These are phyloP conservation scores for Urophycis tenuis DNA, from an alignment of 2,797 vertebrate species.

Conservation along the genomic window DNA sequence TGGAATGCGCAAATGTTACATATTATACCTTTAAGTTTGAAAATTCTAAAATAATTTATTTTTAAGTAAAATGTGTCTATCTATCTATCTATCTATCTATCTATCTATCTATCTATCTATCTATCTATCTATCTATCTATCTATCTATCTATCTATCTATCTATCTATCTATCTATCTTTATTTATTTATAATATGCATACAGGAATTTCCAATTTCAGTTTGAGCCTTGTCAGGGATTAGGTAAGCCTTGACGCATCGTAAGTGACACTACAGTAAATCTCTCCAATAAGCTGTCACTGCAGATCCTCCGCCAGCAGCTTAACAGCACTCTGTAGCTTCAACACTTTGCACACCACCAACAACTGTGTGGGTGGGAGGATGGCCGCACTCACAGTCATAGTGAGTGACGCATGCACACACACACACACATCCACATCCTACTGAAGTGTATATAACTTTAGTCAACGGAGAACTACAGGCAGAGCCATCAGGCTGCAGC, in stretches of 20 bases:
- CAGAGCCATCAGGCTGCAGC: neutral
- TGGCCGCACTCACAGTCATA: neutral
- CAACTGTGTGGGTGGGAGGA: neutral
- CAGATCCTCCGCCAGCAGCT: neutral
- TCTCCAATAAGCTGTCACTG: conserved; percentile 61
- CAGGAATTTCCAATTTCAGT: neutral
- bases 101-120: too few species aligned
- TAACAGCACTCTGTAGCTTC: neutral
- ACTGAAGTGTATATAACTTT: neutral
- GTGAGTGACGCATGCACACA: neutral
- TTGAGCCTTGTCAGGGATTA: conserved; percentile 30
- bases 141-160: neutral
- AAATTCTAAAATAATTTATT: too few species aligned
- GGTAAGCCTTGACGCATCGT: conserved; percentile 23
- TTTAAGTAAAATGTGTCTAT: too few species aligned
- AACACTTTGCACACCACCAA: neutral
- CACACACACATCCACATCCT: neutral
- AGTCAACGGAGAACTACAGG: neutral
- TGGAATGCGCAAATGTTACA: too few species aligned
- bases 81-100: too few species aligned
- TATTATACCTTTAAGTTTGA: too few species aligned
- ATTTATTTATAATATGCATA: too few species aligned
- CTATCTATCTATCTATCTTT: too few species aligned
- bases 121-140: too few species aligned
- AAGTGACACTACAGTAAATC: conserved; percentile 62